A percentile compares a stretch with the other conserved stretches of the same genome.
Conservation (phyloP, 2,113 vertebrate species). For the Vicugna pacos region DNA sequence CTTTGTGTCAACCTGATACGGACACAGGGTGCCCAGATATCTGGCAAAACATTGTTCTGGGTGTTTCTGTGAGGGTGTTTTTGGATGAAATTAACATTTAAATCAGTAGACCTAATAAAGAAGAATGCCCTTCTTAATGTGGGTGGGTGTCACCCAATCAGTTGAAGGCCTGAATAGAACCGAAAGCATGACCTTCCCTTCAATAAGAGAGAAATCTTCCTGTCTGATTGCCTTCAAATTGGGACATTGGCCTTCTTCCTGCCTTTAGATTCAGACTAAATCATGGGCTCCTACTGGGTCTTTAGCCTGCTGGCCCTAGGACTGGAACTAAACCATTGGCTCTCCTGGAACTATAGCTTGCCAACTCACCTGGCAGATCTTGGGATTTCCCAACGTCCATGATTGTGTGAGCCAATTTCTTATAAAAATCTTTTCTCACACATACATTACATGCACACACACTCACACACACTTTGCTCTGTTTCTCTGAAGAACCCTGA, state of each 20-base stretch:
- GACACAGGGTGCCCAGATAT: not conserved
- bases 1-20: not conserved
- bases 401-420: not conserved
- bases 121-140: too few relatives aligned
- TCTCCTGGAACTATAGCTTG: not conserved
- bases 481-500: not conserved
- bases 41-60: not conserved
- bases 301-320: not conserved
- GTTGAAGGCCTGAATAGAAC: too few relatives aligned
- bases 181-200: too few relatives aligned
- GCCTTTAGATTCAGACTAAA: not conserved
- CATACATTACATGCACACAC: not conserved
- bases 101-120: too few relatives aligned
- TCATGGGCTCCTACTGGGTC: not conserved
- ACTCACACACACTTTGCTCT: not conserved
- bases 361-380: too few relatives aligned
- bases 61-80: not conserved
- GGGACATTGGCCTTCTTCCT: too few relatives aligned
- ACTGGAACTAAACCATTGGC: not conserved
- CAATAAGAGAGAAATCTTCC: too few relatives aligned
- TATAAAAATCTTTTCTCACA: not conserved
- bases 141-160: too few relatives aligned
- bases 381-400: not conserved
- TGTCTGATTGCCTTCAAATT: too few relatives aligned
- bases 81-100: not conserved